Conservation (phyloP, 2,113 vertebrate species). For the Speoplatyrhinus poulsoni region DNA sequence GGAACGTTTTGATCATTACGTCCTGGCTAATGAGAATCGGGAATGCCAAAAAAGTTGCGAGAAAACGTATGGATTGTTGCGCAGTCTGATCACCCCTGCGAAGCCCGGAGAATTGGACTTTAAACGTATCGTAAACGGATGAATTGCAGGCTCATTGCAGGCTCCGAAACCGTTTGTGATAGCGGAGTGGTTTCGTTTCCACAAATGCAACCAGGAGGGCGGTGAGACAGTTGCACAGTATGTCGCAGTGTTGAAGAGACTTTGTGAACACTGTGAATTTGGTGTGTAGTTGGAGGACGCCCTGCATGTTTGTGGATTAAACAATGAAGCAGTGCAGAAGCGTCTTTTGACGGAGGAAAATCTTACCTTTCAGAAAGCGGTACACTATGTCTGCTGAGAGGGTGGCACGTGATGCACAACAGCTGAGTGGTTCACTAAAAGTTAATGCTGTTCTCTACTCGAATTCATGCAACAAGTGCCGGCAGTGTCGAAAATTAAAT, state of each 20-base stretch:
- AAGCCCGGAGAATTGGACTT: background rate
- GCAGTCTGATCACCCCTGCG: background rate
- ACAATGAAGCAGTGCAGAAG: no score
- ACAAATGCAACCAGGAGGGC: background rate
- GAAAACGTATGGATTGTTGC: background rate
- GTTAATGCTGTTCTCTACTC: no score
- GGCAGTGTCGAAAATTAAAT: background rate
- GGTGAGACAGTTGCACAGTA: background rate
- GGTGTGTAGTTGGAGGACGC: no score
- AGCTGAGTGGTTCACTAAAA: no score
- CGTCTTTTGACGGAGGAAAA: no score
- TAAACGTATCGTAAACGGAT: background rate
- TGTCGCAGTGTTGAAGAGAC: background rate
- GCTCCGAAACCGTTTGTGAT: background rate
- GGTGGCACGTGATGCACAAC: no score
- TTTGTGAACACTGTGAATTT: no score
- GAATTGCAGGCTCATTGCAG: background rate
- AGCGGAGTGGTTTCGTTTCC: background rate
- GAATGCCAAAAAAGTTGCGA: background rate
- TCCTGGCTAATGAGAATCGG: background rate
- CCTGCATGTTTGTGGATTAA: no score
- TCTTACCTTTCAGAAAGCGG: no score
- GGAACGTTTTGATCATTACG: background rate
- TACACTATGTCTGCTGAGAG: no score
- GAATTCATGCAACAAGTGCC: no score